Percentiles rank a stretch among this genome's conserved stretches.
phyloP scores from a whole-genome alignment of 2,888 invertebrate genomes.

The Galeruca laticollis region DNA sequence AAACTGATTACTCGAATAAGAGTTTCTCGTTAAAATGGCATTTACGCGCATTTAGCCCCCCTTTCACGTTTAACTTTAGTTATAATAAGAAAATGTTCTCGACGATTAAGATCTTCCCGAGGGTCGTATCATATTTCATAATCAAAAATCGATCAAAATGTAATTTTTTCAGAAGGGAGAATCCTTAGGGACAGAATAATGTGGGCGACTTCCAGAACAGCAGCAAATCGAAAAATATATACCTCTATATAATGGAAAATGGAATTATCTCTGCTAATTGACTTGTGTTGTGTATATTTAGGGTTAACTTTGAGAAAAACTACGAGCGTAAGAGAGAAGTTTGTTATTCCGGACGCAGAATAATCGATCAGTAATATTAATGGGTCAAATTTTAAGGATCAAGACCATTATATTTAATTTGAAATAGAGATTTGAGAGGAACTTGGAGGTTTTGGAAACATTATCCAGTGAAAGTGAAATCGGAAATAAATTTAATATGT shows the following conservation, averaged over 20 bases:
- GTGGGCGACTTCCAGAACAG: slow-evolving; percentile 40
- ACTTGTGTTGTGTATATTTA: slow-evolving; percentile 41
- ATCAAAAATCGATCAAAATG: slow-evolving; percentile 52
- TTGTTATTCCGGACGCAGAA: neutral
- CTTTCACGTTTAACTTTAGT: slow-evolving; percentile 33
- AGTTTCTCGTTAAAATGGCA: slow-evolving; percentile 11
- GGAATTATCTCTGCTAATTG: slow-evolving; percentile 52
- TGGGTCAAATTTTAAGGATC: too few species aligned
- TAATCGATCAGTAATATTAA: too few species aligned
- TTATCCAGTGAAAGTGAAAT: too few species aligned
- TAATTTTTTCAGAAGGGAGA: slow-evolving; percentile 45
- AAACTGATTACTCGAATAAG: neutral
- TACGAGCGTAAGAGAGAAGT: neutral
- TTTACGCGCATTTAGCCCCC: slow-evolving; percentile 35
- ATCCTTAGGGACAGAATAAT: slow-evolving; percentile 43
- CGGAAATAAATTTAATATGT: too few species aligned
- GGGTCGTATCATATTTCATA: slow-evolving; percentile 48
- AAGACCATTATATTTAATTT: too few species aligned
- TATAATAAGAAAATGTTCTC: slow-evolving; percentile 40
- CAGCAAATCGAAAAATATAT: slow-evolving; percentile 46
- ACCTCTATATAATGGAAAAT: slow-evolving; percentile 37
- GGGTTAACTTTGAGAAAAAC: slow-evolving; percentile 1
- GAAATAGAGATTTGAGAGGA: too few species aligned
- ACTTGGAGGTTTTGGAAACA: too few species aligned
- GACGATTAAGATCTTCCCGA: slow-evolving; percentile 44